Base-by-base conservation (phyloP, 1,140 invertebrate species). In the Chironomus striatipennis region DNA sequence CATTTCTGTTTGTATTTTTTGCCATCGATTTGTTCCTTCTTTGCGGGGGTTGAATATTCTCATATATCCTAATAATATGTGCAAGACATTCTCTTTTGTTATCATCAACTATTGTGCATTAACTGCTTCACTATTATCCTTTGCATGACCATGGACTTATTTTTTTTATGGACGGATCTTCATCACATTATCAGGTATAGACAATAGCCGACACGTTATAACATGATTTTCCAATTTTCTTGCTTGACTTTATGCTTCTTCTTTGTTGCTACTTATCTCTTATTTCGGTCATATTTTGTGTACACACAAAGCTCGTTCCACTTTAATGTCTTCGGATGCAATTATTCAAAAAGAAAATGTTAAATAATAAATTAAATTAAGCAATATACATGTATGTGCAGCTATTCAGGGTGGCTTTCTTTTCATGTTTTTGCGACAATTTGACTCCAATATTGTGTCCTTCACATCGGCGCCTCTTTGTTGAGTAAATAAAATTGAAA, bases 201-300 rank as follows among this genome's bases (percentile, higher is more conserved):
- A 20, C 65, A 70, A 18, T 70, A 9, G 18, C 17, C 65, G 17
- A 70, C 65, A 70, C 18, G 65, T 70, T 21, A 20, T 70, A 20
- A 70, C 65, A 70, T 5, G 65, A 70, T 70, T 70, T 70, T 21
- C 20, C 47, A 57, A 15, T n/a, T 70, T 20, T 70, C 17, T 70
- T n/a, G n/a, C n/a, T 70, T 70, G n/a, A 12, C 47, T 57, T n/a
- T 57, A 10, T n/a, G 47, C 47, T 57, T n/a, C n/a, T n/a, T n/a
- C 9, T 57, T 57, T n/a, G 47, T 57, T 57, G 9, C n/a, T 57
- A 10, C 20, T 70, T 70, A 70, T 21, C 20, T 70, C 18, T 70
- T 9, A 18, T 12, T 57, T 57, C 47, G 47, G 47, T 57, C 4
- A 57, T 57, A 15, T 57, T 12, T 57, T 57, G 47, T 12, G 47